Conservation (phyloP, 2,113 vertebrate genomes). For the Taxidea taxus region DNA sequence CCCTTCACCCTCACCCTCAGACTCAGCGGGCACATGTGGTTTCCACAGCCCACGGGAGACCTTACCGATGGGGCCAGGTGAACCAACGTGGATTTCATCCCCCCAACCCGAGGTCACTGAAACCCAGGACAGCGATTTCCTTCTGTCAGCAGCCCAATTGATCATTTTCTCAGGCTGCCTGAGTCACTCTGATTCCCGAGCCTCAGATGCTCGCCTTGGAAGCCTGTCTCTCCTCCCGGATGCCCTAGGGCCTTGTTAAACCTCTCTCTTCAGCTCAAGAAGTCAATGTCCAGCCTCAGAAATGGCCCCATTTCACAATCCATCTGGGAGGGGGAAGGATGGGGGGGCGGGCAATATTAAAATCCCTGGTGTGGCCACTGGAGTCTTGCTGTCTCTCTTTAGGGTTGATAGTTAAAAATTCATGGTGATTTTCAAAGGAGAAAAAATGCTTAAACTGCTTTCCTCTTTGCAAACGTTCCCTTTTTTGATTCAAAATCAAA, state of each 20-base stretch:
- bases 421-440: constrained; percentile 84
- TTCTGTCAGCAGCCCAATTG: constrained; percentile 1
- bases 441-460: constrained; percentile 81
- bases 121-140: background rate
- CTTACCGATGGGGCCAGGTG: accelerated
- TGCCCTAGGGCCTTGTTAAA: constrained; percentile 67
- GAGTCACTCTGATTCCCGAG: background rate
- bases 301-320: constrained; percentile 64
- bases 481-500: constrained; percentile 87
- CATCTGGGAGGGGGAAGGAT: accelerated
- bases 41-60: background rate
- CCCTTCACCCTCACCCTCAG: background rate
- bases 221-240: background rate
- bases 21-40: background rate
- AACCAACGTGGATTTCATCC: background rate
- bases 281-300: constrained; percentile 75
- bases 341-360: constrained; percentile 34
- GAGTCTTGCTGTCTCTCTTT: constrained; percentile 83
- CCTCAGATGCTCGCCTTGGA: background rate
- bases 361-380: constrained; percentile 72
- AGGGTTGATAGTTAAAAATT: constrained; percentile 87
- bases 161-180: constrained; percentile 37
- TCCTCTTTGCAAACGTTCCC: constrained; percentile 80
- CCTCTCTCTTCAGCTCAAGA: constrained; percentile 26
- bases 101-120: constrained; percentile 12